Percentiles rank a stretch among this genome's conserved stretches.
phyloP scores from a whole-genome alignment of 2,113 vertebrate genomes.

The Callithrix jacchus region DNA sequence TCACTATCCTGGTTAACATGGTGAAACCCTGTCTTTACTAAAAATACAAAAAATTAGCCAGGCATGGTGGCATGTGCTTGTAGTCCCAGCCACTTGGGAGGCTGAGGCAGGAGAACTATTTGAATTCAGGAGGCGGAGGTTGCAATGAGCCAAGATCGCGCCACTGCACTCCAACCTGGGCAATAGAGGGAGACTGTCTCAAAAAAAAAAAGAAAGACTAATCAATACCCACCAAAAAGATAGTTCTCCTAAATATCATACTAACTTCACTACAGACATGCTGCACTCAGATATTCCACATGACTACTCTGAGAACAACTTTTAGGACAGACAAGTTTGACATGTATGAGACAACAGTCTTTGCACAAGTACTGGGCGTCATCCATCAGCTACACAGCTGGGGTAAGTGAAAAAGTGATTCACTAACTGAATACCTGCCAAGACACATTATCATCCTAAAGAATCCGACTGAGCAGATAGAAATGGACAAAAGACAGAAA shows the following conservation, averaged over 20 bases:
- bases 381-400: background rate
- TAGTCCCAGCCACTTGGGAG: too few species aligned
- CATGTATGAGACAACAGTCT: background rate
- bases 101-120: too few species aligned
- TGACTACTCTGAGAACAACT: background rate
- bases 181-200: too few species aligned
- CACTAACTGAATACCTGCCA: conserved; percentile 44
- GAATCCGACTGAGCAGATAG: conserved; percentile 35
- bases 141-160: too few species aligned
- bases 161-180: too few species aligned
- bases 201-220: too few species aligned
- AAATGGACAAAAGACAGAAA: background rate
- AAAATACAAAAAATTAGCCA: too few species aligned
- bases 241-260: background rate
- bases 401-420: conserved; percentile 25
- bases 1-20: too few species aligned
- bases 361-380: background rate
- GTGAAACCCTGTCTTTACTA: too few species aligned
- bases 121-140: too few species aligned
- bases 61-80: too few species aligned
- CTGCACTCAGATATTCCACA: background rate
- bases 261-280: background rate
- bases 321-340: background rate
- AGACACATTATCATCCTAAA: conserved; percentile 13
- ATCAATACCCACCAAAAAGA: too few species aligned